A percentile compares a stretch with the other conserved stretches of the same genome.
Conservation (phyloP, 2,797 vertebrate species). For the Bovichtus variegatus region DNA sequence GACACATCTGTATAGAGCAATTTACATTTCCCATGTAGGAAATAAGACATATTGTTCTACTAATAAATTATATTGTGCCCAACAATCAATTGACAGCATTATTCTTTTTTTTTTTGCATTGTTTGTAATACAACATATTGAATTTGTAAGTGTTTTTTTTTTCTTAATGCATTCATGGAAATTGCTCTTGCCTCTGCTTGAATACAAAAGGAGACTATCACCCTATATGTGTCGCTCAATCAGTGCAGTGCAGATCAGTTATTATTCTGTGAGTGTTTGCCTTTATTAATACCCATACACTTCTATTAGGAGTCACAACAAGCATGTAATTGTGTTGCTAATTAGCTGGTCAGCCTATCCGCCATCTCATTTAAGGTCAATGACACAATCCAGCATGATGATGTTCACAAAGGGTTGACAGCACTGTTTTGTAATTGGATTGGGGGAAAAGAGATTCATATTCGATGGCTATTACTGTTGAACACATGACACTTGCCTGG, state of each 20-base stretch:
- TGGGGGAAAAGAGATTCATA: constrained; percentile 38
- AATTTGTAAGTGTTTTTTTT: constrained; percentile 39
- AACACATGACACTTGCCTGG: constrained; percentile 57
- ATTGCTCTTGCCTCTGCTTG: constrained; percentile 29
- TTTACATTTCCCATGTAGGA: neutral
- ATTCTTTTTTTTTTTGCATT: neutral
- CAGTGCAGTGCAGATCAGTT: constrained; percentile 60
- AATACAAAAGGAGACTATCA: constrained; percentile 36
- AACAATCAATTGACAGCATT: constrained; percentile 10
- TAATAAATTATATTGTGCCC: neutral
- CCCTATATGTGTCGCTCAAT: constrained; percentile 45
- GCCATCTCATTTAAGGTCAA: constrained; percentile 72
- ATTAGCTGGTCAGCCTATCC: constrained; percentile 72
- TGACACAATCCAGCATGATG: constrained; percentile 64
- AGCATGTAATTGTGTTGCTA: constrained; percentile 83
- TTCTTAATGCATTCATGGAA: constrained; percentile 46
- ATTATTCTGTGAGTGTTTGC: constrained; percentile 80
- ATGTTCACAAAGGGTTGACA: constrained; percentile 67
- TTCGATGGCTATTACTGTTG: constrained; percentile 61
- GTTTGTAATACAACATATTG: constrained; percentile 32
- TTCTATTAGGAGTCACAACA: constrained; percentile 82
- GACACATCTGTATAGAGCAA: constrained; percentile 73
- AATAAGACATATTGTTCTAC: neutral
- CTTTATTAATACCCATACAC: constrained; percentile 81
- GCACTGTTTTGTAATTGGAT: constrained; percentile 67